Evolutionary conservation across 2,888 invertebrate genomes (phyloP).

Genomic region (Apodemia zela): DNA sequence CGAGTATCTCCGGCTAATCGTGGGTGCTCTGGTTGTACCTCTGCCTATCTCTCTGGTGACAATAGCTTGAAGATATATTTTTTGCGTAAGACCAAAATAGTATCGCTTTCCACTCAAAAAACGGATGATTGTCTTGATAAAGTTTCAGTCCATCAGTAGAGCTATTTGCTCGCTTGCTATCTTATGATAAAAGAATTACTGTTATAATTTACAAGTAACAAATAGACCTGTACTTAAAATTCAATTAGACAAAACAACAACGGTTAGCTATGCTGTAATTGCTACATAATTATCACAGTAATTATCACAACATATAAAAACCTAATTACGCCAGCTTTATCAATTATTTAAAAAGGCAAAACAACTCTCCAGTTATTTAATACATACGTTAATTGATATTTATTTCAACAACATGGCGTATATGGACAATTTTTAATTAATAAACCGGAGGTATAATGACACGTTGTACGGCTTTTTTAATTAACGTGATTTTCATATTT

Average conservation of each 20-base stretch:
- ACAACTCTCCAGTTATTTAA: slow-evolving; percentile 10
- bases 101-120: too few species aligned
- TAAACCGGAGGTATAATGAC: neutral
- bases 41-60: too few species aligned
- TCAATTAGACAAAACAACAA: too few species aligned
- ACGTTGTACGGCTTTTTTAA: neutral
- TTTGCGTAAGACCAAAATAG: too few species aligned
- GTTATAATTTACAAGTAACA: neutral
- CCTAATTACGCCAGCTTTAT: slow-evolving; percentile 1
- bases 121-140: too few species aligned
- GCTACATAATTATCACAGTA: neutral
- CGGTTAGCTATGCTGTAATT: neutral
- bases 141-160: too few species aligned
- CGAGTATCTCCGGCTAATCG: too few species aligned
- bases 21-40: too few species aligned
- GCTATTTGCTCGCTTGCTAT: too few species aligned
- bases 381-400: slow-evolving; percentile 14
- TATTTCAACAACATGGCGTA: slow-evolving; percentile 3
- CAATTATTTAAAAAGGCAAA: slow-evolving; percentile 9
- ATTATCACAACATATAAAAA: neutral
- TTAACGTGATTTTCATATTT: neutral
- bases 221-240: too few species aligned
- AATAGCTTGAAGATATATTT: too few species aligned
- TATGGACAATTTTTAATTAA: neutral
- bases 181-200: neutral